A percentile compares a stretch with the other conserved stretches of the same genome.
Conservation (phyloP, 2,797 vertebrate species). For the Anas bernieri region DNA sequence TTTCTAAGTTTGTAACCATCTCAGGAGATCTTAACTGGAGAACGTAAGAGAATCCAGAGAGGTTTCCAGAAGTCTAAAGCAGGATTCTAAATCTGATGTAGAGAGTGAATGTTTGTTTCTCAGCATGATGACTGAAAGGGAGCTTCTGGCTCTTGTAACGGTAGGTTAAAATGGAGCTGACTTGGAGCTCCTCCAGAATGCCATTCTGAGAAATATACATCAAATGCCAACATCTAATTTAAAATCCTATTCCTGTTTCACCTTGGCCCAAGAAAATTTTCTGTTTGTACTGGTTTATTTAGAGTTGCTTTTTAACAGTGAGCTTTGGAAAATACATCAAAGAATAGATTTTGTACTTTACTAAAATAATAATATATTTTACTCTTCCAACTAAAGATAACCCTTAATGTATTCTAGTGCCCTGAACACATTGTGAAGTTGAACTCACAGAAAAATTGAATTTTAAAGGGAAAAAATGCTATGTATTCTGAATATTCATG, state of each 20-base stretch:
- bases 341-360: not conserved
- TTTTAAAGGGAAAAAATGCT: slow-evolving; percentile 11
- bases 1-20: not conserved
- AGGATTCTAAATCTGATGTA: not conserved
- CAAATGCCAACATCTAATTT: not conserved
- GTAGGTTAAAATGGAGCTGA: not conserved
- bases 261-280: not conserved
- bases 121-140: not conserved
- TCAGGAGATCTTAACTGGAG: not conserved
- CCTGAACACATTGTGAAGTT: not conserved
- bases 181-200: not conserved
- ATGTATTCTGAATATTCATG: not conserved
- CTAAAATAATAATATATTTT: not conserved
- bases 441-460: not conserved
- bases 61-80: not conserved
- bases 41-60: not conserved
- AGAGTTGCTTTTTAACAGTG: not conserved
- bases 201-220: not conserved
- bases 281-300: not conserved
- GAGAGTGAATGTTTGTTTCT: not conserved
- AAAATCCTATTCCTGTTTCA: not conserved
- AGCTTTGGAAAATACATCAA: not conserved
- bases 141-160: not conserved
- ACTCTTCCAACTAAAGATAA: not conserved
- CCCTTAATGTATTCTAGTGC: not conserved